Evolutionary conservation across 2,113 vertebrate genomes (phyloP).

Genomic region (Steatornis caripensis): DNA sequence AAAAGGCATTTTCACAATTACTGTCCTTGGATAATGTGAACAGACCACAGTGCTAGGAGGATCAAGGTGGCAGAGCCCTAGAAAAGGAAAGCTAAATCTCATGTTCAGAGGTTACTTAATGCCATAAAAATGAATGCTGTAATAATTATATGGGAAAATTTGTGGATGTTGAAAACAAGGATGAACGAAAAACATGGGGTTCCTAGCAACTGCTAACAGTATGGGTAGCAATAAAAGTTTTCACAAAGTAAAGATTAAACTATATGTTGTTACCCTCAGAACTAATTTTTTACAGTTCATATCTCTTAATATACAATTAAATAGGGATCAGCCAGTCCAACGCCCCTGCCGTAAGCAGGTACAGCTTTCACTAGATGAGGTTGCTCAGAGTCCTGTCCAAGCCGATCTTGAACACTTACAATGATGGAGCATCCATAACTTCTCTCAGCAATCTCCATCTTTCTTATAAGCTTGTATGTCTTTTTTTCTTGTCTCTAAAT

Average conservation of each 20-base stretch:
- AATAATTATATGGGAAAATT: background rate
- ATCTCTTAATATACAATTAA: background rate
- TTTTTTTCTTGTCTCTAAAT: background rate
- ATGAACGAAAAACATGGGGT: background rate
- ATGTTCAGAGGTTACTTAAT: background rate
- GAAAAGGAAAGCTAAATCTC: background rate
- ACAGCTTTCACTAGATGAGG: background rate
- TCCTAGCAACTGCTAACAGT: background rate
- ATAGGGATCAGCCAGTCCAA: background rate
- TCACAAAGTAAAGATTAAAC: background rate
- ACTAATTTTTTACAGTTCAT: background rate
- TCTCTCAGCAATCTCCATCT: background rate
- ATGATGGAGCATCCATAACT: background rate
- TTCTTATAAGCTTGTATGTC: background rate
- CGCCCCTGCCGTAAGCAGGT: fast-evolving
- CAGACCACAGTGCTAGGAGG: background rate
- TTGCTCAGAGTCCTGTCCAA: background rate
- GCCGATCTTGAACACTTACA: background rate
- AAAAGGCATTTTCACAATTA: background rate
- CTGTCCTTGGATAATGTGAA: background rate
- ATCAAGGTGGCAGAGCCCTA: background rate
- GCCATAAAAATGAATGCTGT: background rate
- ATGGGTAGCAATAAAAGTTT: background rate
- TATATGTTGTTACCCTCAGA: background rate
- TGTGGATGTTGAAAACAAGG: background rate